Conservation (phyloP, 2,797 vertebrate species). For the Esox lucius region DNA sequence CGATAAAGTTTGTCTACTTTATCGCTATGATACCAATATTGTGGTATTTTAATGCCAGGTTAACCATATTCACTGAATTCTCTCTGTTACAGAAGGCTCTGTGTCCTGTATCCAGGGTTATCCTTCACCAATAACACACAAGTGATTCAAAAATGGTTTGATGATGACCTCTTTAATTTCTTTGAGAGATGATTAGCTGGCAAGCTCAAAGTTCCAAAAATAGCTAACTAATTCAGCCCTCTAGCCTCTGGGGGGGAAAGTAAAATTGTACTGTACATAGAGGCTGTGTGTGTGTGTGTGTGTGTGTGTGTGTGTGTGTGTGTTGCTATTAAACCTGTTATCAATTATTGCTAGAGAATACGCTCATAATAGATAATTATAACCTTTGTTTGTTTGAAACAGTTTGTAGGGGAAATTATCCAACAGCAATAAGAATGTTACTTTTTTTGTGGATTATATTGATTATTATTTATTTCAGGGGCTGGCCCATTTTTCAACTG, state of each 20-base stretch:
- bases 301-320: conserved; percentile 14
- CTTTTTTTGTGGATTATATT: too few relatives aligned
- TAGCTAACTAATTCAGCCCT: conserved; percentile 43
- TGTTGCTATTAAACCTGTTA: not conserved
- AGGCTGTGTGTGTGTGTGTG: not conserved
- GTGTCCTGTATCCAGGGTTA: too few relatives aligned
- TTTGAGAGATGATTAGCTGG: conserved; percentile 28
- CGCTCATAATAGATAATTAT: not conserved
- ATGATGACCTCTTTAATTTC: conserved; percentile 24
- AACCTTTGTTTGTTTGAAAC: not conserved
- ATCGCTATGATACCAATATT: too few relatives aligned
- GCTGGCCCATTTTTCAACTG: too few relatives aligned
- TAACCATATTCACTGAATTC: not conserved
- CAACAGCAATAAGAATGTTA: too few relatives aligned
- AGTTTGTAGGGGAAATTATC: too few relatives aligned
- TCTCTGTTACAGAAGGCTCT: not conserved
- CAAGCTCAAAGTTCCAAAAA: conserved; percentile 39
- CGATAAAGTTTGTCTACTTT: too few relatives aligned
- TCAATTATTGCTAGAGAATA: not conserved
- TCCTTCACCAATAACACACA: conserved; percentile 15
- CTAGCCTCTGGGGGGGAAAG: not conserved
- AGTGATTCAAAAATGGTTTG: conserved; percentile 12
- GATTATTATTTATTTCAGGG: too few relatives aligned
- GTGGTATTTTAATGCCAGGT: too few relatives aligned
- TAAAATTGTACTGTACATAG: not conserved